Percentiles rank a stretch among this genome's conserved stretches.
Evolutionary conservation across 2,113 vertebrate species (phyloP).

Genomic region (Indri indri): DNA sequence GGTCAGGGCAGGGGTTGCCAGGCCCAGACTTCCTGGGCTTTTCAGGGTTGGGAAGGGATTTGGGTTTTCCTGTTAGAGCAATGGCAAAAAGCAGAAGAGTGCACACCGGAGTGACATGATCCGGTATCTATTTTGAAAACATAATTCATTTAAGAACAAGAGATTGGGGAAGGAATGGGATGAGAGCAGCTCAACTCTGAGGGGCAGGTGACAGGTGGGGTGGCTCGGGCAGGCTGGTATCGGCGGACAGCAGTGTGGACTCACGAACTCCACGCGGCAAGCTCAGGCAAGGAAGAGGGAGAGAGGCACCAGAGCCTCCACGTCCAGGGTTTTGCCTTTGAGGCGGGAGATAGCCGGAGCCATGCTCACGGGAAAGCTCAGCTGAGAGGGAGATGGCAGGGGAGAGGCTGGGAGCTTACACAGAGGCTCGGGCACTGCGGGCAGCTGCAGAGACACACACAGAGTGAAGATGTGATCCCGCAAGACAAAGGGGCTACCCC

Average conservation of each 20-base stretch:
- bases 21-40: background rate
- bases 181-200: background rate
- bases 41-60: background rate
- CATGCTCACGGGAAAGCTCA: background rate
- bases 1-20: background rate
- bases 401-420: background rate
- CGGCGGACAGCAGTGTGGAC: background rate
- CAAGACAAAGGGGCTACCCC: no score
- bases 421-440: background rate
- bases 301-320: background rate
- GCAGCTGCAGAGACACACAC: background rate
- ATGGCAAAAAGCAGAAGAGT: background rate
- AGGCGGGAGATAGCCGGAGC: background rate
- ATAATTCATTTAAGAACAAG: background rate
- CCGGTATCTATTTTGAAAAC: background rate
- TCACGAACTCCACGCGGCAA: no score
- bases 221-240: background rate
- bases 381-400: no score
- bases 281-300: background rate
- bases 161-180: background rate
- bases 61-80: background rate
- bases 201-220: no score
- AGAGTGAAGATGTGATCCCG: background rate
- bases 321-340: background rate
- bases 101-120: background rate